Base-by-base conservation (phyloP, 2,113 vertebrate species). In the Sakesphorus luctuosus region DNA sequence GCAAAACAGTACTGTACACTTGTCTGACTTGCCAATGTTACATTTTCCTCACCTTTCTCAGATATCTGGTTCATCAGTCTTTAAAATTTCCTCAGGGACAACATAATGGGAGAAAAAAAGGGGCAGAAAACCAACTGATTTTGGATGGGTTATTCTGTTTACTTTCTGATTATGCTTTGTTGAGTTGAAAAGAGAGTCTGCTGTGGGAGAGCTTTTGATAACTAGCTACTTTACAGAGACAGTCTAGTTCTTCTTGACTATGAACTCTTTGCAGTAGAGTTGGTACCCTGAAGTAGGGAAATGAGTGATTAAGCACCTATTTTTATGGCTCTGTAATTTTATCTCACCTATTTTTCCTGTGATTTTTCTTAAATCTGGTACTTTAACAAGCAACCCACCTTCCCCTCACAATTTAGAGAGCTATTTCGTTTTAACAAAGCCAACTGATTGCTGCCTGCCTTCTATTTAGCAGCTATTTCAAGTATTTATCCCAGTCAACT, bases 341-440 rank as follows among this genome's bases (percentile, higher is more conserved):
- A 47, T 92, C 28, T 69, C 52, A 84, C 53, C 36, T 74, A 69
- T 87, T 72, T 84, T 88, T 74, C 15, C 55, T 55, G 43, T 44
- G n/a, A 55, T 89, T 93, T 87, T 94, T 56, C 26, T 71, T 52
- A 84, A 82, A 62, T 59, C 61, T 1, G 0, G 61, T 74, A 75
- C 33, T 88, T 75, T 86, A 90, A 29, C 21, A 87, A 77, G 68
- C 67, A 81, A 83, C 53, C 13, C 31, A 66, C 33, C 44, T 72
- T 35, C 58, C 66, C 46, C 35, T 92, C 71, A n/a, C 71, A 89
- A 74, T 62, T 59, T 44, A 74, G 47, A 74, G 36, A 56, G n/a
- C 35, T 75, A 71, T 74, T 90, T 67, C 76, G 66, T 81, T 92
- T 91, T 87, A 80, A 92, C 80, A 96, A 96, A 96, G 47, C 44